Conservation (phyloP, 1,140 invertebrate genomes). For the Macrotrachela quadricornifera region DNA sequence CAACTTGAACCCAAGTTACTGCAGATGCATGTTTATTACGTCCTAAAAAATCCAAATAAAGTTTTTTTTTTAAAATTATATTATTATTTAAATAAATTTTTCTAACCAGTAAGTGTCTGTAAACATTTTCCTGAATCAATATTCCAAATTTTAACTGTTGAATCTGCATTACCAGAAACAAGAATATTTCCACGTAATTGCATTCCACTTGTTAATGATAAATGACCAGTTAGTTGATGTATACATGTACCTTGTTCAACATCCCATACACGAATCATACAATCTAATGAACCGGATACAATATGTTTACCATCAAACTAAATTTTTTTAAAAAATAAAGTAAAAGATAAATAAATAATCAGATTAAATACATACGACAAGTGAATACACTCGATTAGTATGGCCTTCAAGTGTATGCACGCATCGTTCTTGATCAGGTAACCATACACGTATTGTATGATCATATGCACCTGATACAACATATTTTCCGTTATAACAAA, state of each 20-base stretch:
- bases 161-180: constrained; percentile 94
- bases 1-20: constrained; percentile 90
- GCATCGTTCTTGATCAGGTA: constrained; percentile 77
- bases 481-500: constrained; percentile 83
- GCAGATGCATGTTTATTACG: constrained; percentile 88
- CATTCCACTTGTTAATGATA: constrained; percentile 91
- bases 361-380: constrained; percentile 54
- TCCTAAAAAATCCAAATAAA: constrained; percentile 35
- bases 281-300: constrained; percentile 90
- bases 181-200: constrained; percentile 83
- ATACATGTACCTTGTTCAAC: constrained; percentile 44
- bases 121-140: constrained; percentile 86
- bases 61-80: not conserved
- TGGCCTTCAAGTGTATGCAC: constrained; percentile 83
- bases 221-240: constrained; percentile 87
- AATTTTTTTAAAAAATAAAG: constrained; percentile 14
- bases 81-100: not conserved
- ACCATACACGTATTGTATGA: constrained; percentile 94
- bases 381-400: constrained; percentile 88
- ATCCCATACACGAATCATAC: constrained; percentile 93
- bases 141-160: constrained; percentile 97
- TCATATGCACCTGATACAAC: constrained; percentile 92
- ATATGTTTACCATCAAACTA: constrained; percentile 90
- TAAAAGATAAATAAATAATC: not conserved
- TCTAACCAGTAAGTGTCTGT: constrained; percentile 70